These are phyloP conservation scores for Alentia gelatinosa DNA, from an alignment of 2,888 invertebrate genomes.

Conservation along the genomic window DNA sequence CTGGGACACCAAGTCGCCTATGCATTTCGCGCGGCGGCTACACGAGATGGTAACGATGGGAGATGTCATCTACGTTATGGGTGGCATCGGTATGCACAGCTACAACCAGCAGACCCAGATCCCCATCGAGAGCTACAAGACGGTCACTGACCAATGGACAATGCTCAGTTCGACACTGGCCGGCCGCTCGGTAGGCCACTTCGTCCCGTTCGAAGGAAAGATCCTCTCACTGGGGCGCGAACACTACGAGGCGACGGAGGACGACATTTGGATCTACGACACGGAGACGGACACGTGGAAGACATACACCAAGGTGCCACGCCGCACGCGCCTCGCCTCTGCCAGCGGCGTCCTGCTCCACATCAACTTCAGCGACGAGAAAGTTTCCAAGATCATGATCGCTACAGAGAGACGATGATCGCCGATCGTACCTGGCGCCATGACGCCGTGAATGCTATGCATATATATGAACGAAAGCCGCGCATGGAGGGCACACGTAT, in stretches of 20 bases:
- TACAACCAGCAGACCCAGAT: conserved; percentile 78
- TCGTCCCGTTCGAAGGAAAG: conserved; percentile 73
- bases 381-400: conserved; percentile 65
- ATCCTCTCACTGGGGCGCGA: conserved; percentile 79
- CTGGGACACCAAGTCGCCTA: conserved; percentile 75
- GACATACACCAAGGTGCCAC: conserved; percentile 76
- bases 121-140: conserved; percentile 77
- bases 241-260: conserved; percentile 78
- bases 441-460: neutral
- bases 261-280: conserved; percentile 78
- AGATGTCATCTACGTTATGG: conserved; percentile 75
- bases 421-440: neutral
- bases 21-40: conserved; percentile 77
- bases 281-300: conserved; percentile 74
- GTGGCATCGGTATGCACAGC: conserved; percentile 77
- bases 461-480: neutral
- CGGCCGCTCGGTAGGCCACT: conserved; percentile 79
- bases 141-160: conserved; percentile 77
- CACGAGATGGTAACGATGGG: conserved; percentile 77
- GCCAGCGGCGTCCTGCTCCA: conserved; percentile 74
- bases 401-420: conserved; percentile 34
- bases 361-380: conserved; percentile 78
- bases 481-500: neutral
- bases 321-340: conserved; percentile 75
- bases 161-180: conserved; percentile 77